These are phyloP conservation scores for Fabriciana adippe DNA, from an alignment of 2,888 invertebrate species.

Conservation along the genomic window DNA sequence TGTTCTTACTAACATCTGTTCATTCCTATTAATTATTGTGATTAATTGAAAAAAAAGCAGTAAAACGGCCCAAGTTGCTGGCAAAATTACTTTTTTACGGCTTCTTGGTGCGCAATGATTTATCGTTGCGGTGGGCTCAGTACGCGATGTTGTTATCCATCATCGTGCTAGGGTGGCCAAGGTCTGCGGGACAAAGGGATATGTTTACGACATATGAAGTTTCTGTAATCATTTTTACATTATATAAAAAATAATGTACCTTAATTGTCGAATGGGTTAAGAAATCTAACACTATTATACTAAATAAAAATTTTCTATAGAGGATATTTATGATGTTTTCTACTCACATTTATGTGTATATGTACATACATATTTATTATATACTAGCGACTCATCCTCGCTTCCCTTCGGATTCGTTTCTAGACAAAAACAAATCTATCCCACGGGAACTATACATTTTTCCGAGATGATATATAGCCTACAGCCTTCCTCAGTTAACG, in stretches of 20 bases:
- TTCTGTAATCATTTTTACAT: not conserved
- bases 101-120: slow-evolving; percentile 56
- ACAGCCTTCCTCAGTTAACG: too few relatives aligned
- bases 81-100: slow-evolving; percentile 60
- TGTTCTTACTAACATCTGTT: slow-evolving; percentile 31
- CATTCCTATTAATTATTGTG: slow-evolving; percentile 34
- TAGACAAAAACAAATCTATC: too few relatives aligned
- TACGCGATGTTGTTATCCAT: slow-evolving; percentile 62
- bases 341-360: too few relatives aligned
- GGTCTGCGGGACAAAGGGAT: slow-evolving; percentile 11
- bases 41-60: slow-evolving; percentile 41
- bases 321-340: too few relatives aligned
- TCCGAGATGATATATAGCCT: too few relatives aligned
- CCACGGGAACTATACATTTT: too few relatives aligned
- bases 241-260: too few relatives aligned
- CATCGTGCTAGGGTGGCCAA: slow-evolving; percentile 52
- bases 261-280: not conserved
- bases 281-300: not conserved
- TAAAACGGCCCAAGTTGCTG: slow-evolving; percentile 44
- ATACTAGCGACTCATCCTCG: too few relatives aligned
- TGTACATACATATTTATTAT: too few relatives aligned
- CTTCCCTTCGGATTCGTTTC: too few relatives aligned
- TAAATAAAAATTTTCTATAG: too few relatives aligned
- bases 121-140: slow-evolving; percentile 51
- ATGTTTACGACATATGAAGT: not conserved